Base-by-base conservation (phyloP, 2,113 vertebrate species). In the Ornithorhynchus anatinus region DNA sequence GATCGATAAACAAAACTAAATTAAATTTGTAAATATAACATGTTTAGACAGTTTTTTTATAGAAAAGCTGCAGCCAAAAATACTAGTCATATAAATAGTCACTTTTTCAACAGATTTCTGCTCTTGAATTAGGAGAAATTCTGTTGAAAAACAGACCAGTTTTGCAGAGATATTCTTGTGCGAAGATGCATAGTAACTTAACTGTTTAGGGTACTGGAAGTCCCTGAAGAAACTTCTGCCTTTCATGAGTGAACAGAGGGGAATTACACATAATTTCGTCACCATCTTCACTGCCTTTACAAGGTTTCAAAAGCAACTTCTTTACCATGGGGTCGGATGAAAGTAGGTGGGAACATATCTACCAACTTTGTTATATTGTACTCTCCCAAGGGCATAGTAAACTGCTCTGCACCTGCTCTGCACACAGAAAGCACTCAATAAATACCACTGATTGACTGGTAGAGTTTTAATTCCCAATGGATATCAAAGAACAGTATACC, bases 1-100 rank as follows among this genome's bases (percentile, higher is more conserved):
- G 9, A 48, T 50, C 38, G 69, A 67, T 77, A 57, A 77, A 82
- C 76, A 77, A 37, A 67, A 61, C 58, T 42, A 72, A 74, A 78
- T 75, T 53, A 66, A 50, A 5, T 58, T 48, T 67, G 36, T 65
- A 76, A 67, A 67, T 81, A 29, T 75, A 67, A 38, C 67, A 32
- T 67, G 37, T 72, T 66, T 66, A 67, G 66, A 53, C 10, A 85
- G 67, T 59, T 62, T n/a, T n/a, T 69, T 42, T 47, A 15, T 58
- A 37, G 52, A 64, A 74, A 61, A 63, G 40, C 15, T 35, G 29
- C 56, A 56, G 52, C 36, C 75, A 53, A 43, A 69, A 66, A 77
- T 80, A 75, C 60, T 81, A 77, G 66, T 72, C 63, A 70, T 50
- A 81, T 60, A 54, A 57, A 62, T 68, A 48, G 25, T 48, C 23